phyloP scores from a whole-genome alignment of 2,113 vertebrate genomes.

The Noctilio leporinus region DNA sequence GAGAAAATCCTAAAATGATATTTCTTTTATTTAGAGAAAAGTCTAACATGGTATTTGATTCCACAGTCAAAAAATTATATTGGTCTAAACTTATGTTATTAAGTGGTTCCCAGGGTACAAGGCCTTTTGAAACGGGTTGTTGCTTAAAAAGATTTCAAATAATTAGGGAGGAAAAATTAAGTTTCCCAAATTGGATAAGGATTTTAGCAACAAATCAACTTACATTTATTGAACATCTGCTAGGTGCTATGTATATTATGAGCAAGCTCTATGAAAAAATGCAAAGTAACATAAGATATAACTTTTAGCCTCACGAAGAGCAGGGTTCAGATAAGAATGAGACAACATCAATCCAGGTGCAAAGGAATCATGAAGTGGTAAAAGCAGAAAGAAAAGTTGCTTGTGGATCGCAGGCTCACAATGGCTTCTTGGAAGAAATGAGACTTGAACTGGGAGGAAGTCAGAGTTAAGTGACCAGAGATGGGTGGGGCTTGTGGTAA shows the following conservation, averaged over 20 bases:
- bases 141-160: conserved; percentile 64
- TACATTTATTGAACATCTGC: not conserved
- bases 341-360: not conserved
- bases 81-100: conserved; percentile 59
- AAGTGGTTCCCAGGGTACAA: conserved; percentile 45
- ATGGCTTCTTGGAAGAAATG: not conserved
- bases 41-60: conserved; percentile 23
- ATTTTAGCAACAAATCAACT: not conserved
- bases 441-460: not conserved
- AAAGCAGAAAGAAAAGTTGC: not conserved
- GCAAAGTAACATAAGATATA: not conserved
- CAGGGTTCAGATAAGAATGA: not conserved
- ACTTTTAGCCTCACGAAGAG: not conserved
- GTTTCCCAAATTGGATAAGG: not conserved
- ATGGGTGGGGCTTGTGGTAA: not conserved
- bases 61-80: conserved; percentile 37
- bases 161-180: conserved; percentile 52
- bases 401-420: not conserved
- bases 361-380: conserved; percentile 2
- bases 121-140: conserved; percentile 41
- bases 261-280: not conserved
- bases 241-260: not conserved
- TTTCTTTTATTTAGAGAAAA: too few species aligned
- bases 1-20: conserved; percentile 28
- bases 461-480: not conserved